phyloP scores from a whole-genome alignment of 2,113 vertebrate species.

The Cheilinus undulatus region DNA sequence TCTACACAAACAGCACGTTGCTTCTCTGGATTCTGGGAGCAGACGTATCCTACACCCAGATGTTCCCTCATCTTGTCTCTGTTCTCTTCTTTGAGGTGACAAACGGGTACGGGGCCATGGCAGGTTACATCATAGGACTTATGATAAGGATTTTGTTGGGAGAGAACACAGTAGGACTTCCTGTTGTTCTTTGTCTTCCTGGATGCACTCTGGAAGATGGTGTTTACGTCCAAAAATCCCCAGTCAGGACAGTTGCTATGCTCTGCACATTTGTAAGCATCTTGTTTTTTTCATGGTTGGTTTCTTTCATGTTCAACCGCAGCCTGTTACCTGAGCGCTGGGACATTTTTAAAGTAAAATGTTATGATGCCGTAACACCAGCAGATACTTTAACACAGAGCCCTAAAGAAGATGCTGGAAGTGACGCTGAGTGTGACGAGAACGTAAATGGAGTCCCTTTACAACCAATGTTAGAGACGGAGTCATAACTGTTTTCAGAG shows the following conservation, averaged over 20 bases:
- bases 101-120: conserved; percentile 52
- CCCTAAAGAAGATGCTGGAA: conserved; percentile 4
- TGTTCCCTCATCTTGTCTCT: conserved; percentile 83
- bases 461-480: conserved; percentile 20
- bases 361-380: neutral
- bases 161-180: conserved; percentile 67
- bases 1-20: conserved; percentile 76
- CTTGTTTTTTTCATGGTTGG: conserved; percentile 60
- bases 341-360: conserved; percentile 76
- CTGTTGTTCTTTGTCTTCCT: conserved; percentile 70
- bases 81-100: conserved; percentile 77
- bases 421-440: conserved; percentile 21
- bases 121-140: conserved; percentile 75
- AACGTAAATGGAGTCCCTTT: conserved; percentile 4
- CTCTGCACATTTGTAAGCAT: conserved; percentile 64
- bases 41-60: conserved; percentile 80
- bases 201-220: conserved; percentile 66
- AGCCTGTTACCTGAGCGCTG: conserved; percentile 74
- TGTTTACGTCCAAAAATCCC: conserved; percentile 76
- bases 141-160: conserved; percentile 79
- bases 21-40: conserved; percentile 84
- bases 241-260: conserved; percentile 79
- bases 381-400: neutral
- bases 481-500: neutral
- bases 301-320: conserved; percentile 68